These are phyloP conservation scores for Lutjanus argentimaculatus DNA, from an alignment of 2,797 vertebrate species.

Conservation along the genomic window DNA sequence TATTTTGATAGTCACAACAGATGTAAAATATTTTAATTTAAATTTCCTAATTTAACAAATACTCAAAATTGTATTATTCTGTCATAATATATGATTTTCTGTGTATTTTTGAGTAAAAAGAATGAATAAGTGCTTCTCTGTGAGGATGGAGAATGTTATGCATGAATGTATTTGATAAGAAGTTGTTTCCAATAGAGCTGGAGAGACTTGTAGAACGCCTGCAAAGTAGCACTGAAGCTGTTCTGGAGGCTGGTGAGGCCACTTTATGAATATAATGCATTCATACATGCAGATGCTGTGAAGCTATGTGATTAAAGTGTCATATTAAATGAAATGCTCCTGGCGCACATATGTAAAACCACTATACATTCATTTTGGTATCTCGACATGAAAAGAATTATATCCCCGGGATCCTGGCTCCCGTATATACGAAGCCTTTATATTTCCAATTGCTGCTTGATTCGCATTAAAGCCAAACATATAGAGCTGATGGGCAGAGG, in stretches of 20 bases:
- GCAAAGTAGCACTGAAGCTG: neutral
- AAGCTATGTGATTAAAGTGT: slow-evolving; percentile 27
- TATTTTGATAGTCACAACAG: no score
- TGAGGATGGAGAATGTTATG: neutral
- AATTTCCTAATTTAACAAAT: neutral
- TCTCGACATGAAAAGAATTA: slow-evolving; percentile 30
- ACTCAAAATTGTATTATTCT: neutral
- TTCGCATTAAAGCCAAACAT: slow-evolving; percentile 16
- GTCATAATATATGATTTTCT: neutral
- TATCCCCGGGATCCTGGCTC: neutral
- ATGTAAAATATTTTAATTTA: neutral
- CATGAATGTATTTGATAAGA: neutral
- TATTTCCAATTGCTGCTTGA: slow-evolving; percentile 40
- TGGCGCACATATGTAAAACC: neutral
- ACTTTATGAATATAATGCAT: slow-evolving; percentile 5
- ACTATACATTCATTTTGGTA: slow-evolving; percentile 1
- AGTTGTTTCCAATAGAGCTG: neutral
- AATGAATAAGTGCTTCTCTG: neutral
- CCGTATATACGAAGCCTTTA: slow-evolving; percentile 36
- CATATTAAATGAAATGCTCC: neutral
- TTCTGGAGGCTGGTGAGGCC: neutral
- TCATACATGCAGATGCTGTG: slow-evolving; percentile 7
- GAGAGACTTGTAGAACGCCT: neutral
- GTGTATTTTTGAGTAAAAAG: neutral
- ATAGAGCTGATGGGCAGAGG: slow-evolving; percentile 49